A percentile compares a stretch with the other conserved stretches of the same genome.
These are phyloP conservation scores for Taurulus bubalis DNA, from an alignment of 2,113 vertebrate genomes.

Conservation along the genomic window DNA sequence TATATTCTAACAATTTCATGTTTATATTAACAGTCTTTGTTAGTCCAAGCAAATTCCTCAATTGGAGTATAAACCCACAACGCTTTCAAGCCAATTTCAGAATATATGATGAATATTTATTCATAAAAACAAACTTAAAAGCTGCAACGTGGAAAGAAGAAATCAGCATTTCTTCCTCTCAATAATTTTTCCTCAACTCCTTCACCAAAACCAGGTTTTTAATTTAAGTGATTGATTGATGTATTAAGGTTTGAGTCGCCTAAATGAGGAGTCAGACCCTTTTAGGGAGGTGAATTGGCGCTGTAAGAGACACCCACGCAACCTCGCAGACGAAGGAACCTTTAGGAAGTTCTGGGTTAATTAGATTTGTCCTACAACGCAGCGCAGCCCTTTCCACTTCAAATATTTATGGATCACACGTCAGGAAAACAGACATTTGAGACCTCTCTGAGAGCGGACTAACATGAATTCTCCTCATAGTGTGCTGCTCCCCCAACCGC, in stretches of 20 bases:
- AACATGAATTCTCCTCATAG: conserved; percentile 65
- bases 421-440: conserved; percentile 83
- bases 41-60: conserved; percentile 30
- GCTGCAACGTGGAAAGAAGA: neutral
- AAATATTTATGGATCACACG: conserved; percentile 85
- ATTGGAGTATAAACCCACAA: conserved; percentile 7
- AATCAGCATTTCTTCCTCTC: conserved; percentile 11
- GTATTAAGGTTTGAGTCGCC: conserved; percentile 46
- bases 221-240: conserved; percentile 46
- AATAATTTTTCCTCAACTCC: neutral
- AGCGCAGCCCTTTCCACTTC: conserved; percentile 79
- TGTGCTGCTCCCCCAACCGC: conserved; percentile 21
- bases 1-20: conserved; percentile 22
- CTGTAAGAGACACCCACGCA: conserved; percentile 63
- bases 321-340: conserved; percentile 62
- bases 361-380: conserved; percentile 82
- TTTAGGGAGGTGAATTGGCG: conserved; percentile 66
- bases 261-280: conserved; percentile 65
- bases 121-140: neutral
- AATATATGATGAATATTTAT: neutral
- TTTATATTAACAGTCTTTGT: conserved; percentile 36
- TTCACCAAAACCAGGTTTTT: conserved; percentile 31
- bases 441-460: conserved; percentile 74
- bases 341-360: conserved; percentile 81
- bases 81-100: conserved; percentile 6